Percentiles rank a stretch among this genome's conserved stretches.
Evolutionary conservation across 2,797 vertebrate genomes (phyloP).

Genomic region (Oceanodroma leucorhoa): DNA sequence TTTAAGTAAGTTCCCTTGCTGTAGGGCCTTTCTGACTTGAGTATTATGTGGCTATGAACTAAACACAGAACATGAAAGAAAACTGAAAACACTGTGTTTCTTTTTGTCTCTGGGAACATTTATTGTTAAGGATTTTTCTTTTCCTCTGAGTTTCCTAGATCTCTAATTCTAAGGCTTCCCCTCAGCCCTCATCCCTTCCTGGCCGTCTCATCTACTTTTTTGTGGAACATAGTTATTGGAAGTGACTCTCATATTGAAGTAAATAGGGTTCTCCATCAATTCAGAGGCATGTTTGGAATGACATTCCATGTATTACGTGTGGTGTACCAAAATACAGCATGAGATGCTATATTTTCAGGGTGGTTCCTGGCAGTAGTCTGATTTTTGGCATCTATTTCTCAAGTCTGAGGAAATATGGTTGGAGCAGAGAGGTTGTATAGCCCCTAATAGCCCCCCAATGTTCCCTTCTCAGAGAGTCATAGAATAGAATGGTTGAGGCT

Average conservation of each 20-base stretch:
- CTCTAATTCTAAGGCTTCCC: background rate
- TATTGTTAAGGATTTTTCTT: background rate
- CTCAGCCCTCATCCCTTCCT: background rate
- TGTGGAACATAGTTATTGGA: background rate
- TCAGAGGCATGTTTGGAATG: background rate
- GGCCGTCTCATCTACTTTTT: background rate
- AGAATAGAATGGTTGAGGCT: background rate
- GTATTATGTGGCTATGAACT: background rate
- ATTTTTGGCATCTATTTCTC: background rate
- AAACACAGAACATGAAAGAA: background rate
- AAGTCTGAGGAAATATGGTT: background rate
- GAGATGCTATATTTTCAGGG: background rate
- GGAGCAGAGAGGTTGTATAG: background rate
- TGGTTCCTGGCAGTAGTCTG: background rate
- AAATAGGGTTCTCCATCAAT: background rate
- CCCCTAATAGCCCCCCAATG: accelerated
- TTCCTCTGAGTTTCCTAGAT: background rate
- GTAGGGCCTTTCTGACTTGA: background rate
- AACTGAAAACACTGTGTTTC: background rate
- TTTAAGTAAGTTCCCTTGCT: background rate
- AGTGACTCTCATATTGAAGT: background rate
- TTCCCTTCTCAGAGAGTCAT: background rate
- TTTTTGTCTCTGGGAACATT: background rate
- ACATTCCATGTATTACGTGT: background rate
- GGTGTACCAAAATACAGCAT: background rate